A percentile compares a stretch with the other conserved stretches of the same genome.
These are phyloP conservation scores for Argynnis bischoffii DNA, from an alignment of 2,888 invertebrate species.

Conservation along the genomic window DNA sequence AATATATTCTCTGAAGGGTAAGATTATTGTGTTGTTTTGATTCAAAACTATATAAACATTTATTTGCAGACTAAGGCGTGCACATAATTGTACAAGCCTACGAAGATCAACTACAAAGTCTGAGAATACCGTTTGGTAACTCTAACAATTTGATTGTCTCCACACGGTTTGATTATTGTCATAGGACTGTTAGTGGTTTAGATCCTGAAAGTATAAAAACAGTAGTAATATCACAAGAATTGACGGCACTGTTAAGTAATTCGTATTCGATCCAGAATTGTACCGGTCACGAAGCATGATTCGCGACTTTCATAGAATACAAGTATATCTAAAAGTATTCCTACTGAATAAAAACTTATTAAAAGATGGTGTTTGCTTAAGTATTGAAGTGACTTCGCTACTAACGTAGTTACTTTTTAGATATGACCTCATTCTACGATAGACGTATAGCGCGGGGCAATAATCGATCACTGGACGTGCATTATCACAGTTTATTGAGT, in stretches of 20 bases:
- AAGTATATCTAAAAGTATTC: slow-evolving; percentile 5
- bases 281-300: slow-evolving; percentile 4
- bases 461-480: slow-evolving; percentile 75
- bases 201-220: slow-evolving; percentile 50
- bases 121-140: slow-evolving; percentile 48
- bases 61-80: slow-evolving; percentile 48
- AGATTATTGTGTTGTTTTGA: neutral
- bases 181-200: slow-evolving; percentile 50
- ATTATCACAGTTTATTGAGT: slow-evolving; percentile 72
- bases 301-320: slow-evolving; percentile 13
- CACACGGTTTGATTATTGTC: slow-evolving; percentile 36
- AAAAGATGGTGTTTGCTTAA: slow-evolving; percentile 12
- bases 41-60: slow-evolving; percentile 4
- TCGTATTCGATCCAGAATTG: slow-evolving; percentile 50
- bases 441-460: slow-evolving; percentile 19
- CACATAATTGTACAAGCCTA: slow-evolving; percentile 63
- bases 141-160: slow-evolving; percentile 47
- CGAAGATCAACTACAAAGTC: slow-evolving; percentile 57
- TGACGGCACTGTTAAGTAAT: slow-evolving; percentile 65
- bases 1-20: neutral
- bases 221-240: slow-evolving; percentile 68
- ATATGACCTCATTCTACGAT: slow-evolving; percentile 23
- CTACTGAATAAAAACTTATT: slow-evolving; percentile 6
- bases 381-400: slow-evolving; percentile 15
- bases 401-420: slow-evolving; percentile 13